Conservation (phyloP, 1,140 invertebrate species). For the Euborellia annulipes region DNA sequence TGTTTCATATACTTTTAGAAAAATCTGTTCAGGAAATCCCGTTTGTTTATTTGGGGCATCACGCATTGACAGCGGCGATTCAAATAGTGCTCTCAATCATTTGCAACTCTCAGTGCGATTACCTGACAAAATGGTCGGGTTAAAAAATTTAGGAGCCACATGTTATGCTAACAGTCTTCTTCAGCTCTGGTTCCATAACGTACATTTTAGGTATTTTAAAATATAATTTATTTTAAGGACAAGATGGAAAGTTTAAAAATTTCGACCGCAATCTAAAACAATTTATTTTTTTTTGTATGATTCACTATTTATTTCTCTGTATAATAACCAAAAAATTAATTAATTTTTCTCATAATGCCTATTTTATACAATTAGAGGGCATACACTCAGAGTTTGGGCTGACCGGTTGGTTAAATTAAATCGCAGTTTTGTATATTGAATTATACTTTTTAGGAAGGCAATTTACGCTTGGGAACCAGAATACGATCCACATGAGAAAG, state of each 20-base stretch:
- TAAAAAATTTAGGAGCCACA: slow-evolving; percentile 55
- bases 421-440: too few species aligned
- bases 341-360: too few species aligned
- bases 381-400: too few species aligned
- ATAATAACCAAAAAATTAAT: too few species aligned
- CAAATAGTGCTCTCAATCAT: slow-evolving; percentile 30
- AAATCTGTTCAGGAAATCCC: slow-evolving; percentile 50
- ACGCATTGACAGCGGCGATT: background rate
- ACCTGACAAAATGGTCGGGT: slow-evolving; percentile 37
- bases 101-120: slow-evolving; percentile 32
- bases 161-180: slow-evolving; percentile 60
- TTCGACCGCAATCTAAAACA: too few species aligned
- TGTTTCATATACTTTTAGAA: slow-evolving; percentile 26
- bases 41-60: slow-evolving; percentile 37
- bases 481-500: slow-evolving; percentile 31
- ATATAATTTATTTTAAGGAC: too few species aligned
- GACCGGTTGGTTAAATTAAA: too few species aligned
- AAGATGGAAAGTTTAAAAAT: too few species aligned
- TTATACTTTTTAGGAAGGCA: slow-evolving; percentile 34
- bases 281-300: too few species aligned
- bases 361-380: too few species aligned
- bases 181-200: slow-evolving; percentile 58
- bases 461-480: slow-evolving; percentile 44
- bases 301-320: too few species aligned
- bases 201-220: slow-evolving; percentile 34